Percentiles rank a stretch among this genome's conserved stretches.
Conservation (phyloP, 92 coral and sea anemone species). For the Scolanthus callimorphus region DNA sequence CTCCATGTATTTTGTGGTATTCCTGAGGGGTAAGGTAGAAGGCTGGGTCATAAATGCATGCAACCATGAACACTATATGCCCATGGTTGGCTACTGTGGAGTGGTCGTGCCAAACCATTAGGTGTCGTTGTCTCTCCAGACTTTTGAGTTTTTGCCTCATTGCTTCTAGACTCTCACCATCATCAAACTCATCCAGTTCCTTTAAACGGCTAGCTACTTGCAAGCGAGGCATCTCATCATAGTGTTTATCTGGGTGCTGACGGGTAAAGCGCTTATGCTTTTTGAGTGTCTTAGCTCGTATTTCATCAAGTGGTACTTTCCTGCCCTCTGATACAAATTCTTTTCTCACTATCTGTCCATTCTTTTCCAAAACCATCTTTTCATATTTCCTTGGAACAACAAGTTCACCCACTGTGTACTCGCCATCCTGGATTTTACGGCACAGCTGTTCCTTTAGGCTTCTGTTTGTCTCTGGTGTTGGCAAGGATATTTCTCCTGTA, state of each 20-base stretch:
- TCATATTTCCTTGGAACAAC: constrained; percentile 35
- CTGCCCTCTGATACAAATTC: constrained; percentile 27
- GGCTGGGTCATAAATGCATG: constrained; percentile 43
- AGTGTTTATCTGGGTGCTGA: constrained; percentile 23
- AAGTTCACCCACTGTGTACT: constrained; percentile 24
- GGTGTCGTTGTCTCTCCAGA: constrained; percentile 28
- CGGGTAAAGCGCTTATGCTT: constrained; percentile 23
- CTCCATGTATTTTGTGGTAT: constrained; percentile 16
- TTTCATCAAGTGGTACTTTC: constrained; percentile 34
- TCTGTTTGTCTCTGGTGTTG: constrained; percentile 23
- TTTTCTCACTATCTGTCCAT: constrained; percentile 5
- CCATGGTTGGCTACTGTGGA: constrained; percentile 58
- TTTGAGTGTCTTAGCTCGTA: constrained; percentile 12
- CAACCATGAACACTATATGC: constrained; percentile 51
- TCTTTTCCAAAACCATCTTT: constrained; percentile 15
- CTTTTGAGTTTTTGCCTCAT: constrained; percentile 36
- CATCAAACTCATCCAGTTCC: constrained; percentile 27
- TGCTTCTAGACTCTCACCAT: constrained; percentile 21
- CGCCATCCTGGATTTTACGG: constrained; percentile 18
- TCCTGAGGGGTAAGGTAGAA: constrained; percentile 26
- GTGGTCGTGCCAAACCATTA: constrained; percentile 59
- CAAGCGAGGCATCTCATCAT: constrained; percentile 30
- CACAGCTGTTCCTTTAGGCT: constrained; percentile 7
- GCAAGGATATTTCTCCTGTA: constrained; percentile 19
- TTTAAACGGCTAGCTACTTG: constrained; percentile 3